Evolutionary conservation across 2,888 invertebrate species (phyloP).

Genomic region (Alentia gelatinosa): DNA sequence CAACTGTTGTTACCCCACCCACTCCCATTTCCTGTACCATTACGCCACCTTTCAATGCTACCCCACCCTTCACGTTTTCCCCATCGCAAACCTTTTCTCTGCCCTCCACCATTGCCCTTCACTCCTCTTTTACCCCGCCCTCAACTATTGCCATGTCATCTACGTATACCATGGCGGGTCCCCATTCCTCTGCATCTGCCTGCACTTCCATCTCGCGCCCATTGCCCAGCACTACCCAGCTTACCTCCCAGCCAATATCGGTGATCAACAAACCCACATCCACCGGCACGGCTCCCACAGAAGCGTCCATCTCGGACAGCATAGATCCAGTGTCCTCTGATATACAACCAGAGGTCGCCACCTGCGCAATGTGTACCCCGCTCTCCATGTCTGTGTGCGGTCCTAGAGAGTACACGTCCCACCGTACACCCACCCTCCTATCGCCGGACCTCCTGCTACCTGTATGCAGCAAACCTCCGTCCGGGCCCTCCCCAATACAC

Average conservation of each 20-base stretch:
- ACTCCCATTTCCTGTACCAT: not conserved
- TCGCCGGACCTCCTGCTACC: conserved; percentile 6
- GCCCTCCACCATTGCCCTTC: not conserved
- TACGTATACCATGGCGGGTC: too few species aligned
- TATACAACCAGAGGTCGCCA: not conserved
- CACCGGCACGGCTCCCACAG: not conserved
- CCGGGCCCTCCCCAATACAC: not conserved
- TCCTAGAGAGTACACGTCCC: not conserved
- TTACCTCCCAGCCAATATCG: not conserved
- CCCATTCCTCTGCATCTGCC: too few species aligned
- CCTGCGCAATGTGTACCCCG: conserved; percentile 8
- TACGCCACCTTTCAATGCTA: too few species aligned
- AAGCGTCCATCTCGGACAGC: not conserved
- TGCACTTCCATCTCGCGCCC: too few species aligned
- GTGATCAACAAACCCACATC: not conserved
- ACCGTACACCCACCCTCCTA: not conserved
- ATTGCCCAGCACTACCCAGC: not conserved
- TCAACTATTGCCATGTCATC: too few species aligned
- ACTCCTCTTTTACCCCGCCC: not conserved
- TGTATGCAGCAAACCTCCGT: not conserved
- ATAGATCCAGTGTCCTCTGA: not conserved
- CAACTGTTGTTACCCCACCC: not conserved
- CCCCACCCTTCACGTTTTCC: not conserved
- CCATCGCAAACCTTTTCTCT: not conserved
- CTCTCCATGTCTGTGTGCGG: not conserved